These are phyloP conservation scores for Motacilla tschutschensis DNA, from an alignment of 2,113 vertebrate genomes.

Conservation along the genomic window DNA sequence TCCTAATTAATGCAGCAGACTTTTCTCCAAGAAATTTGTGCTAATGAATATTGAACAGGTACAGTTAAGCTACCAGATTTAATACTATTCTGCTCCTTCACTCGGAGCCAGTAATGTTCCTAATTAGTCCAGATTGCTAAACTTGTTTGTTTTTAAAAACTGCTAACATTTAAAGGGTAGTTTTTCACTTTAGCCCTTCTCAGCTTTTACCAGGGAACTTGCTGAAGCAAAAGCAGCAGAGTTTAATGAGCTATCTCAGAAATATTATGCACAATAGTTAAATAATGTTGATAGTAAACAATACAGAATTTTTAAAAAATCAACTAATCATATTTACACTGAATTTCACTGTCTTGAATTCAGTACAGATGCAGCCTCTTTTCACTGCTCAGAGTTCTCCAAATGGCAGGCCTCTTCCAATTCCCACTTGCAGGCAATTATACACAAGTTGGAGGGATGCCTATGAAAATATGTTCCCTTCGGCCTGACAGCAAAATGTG, in stretches of 20 bases:
- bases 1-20: constrained; percentile 28
- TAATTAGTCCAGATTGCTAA: constrained; percentile 35
- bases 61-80: constrained; percentile 4
- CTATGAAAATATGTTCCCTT: constrained; percentile 61
- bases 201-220: not conserved
- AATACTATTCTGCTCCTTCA: not conserved
- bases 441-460: constrained; percentile 55
- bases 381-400: constrained; percentile 7
- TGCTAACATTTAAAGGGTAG: not conserved
- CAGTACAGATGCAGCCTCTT: constrained; percentile 40
- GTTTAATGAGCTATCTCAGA: constrained; percentile 17
- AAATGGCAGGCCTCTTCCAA: constrained; percentile 19
- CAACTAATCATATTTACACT: not conserved
- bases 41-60: constrained; percentile 46
- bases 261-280: not conserved
- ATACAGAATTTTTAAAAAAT: not conserved
- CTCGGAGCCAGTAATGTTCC: not conserved
- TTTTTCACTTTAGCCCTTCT: constrained; percentile 29
- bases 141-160: constrained; percentile 38
- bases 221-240: not conserved
- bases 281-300: constrained; percentile 28
- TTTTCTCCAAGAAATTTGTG: constrained; percentile 26
- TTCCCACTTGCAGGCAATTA: constrained; percentile 60
- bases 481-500: constrained; percentile 58
- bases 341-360: constrained; percentile 9